Evolutionary conservation across 2,888 invertebrate genomes (phyloP).

Genomic region (Onchidella celtica): DNA sequence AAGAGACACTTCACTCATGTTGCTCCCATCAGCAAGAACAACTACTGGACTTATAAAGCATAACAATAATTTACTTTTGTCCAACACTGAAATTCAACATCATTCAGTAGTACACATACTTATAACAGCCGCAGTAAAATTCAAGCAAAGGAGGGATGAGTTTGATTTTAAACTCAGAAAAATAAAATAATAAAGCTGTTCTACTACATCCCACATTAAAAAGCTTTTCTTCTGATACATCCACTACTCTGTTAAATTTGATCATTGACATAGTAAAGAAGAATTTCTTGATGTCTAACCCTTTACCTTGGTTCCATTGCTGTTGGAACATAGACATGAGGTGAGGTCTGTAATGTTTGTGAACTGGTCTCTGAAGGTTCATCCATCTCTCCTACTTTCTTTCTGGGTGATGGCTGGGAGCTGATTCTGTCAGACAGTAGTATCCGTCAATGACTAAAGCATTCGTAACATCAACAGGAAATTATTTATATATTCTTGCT

Average conservation of each 20-base stretch:
- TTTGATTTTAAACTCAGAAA: too few species aligned
- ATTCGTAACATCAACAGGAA: too few species aligned
- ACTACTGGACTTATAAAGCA: neutral
- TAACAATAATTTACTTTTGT: neutral
- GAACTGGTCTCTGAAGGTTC: constrained; percentile 47
- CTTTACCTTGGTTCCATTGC: constrained; percentile 54
- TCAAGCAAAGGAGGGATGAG: too few species aligned
- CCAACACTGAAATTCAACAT: neutral
- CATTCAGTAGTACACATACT: neutral
- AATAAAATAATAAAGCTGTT: neutral
- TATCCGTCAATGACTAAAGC: too few species aligned
- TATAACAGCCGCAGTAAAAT: too few species aligned
- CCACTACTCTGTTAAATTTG: neutral
- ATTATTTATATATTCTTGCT: too few species aligned
- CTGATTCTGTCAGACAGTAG: too few species aligned
- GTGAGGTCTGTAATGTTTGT: constrained; percentile 36
- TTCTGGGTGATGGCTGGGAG: neutral
- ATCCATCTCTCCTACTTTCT: constrained; percentile 15
- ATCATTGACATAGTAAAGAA: too few species aligned
- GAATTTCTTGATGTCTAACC: too few species aligned
- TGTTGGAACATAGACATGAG: constrained; percentile 61
- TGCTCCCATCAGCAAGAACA: too few species aligned
- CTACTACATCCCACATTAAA: neutral
- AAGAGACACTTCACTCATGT: too few species aligned
- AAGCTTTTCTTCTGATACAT: neutral